Evolutionary conservation across 1,140 invertebrate genomes (phyloP).

Genomic region (Euwallacea fornicatus): DNA sequence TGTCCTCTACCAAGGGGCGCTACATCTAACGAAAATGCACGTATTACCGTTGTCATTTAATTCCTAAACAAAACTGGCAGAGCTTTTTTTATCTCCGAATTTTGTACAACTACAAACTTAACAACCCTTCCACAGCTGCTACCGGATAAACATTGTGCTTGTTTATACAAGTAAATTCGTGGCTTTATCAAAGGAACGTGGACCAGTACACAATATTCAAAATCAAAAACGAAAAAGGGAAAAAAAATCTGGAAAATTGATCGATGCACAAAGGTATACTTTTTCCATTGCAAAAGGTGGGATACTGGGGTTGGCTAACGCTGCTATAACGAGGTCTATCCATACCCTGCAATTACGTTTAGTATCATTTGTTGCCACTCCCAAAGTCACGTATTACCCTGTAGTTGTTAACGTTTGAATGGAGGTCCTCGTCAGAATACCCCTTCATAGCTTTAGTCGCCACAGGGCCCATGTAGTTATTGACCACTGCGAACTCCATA

Average conservation of each 20-base stretch:
- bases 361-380: not conserved
- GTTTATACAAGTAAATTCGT: not conserved
- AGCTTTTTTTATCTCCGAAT: too few species aligned
- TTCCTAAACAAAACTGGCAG: too few species aligned
- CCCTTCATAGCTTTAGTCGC: constrained; percentile 88
- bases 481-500: constrained; percentile 91
- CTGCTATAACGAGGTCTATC: constrained; percentile 56
- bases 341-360: constrained; percentile 50
- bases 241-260: constrained; percentile 83
- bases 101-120: too few species aligned
- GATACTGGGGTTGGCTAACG: constrained; percentile 68
- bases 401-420: constrained; percentile 72
- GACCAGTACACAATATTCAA: constrained; percentile 88
- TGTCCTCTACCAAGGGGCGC: too few species aligned
- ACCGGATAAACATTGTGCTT: too few species aligned
- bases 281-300: constrained; percentile 80
- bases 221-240: constrained; percentile 85
- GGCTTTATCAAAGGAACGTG: constrained; percentile 65
- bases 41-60: too few species aligned
- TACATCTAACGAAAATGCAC: too few species aligned
- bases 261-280: constrained; percentile 85
- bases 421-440: constrained; percentile 83
- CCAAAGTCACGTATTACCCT: constrained; percentile 58
- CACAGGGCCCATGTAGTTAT: constrained; percentile 87
- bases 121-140: too few species aligned